Base-by-base conservation (phyloP, 2,888 invertebrate species). In the Anthophora plumipes region DNA sequence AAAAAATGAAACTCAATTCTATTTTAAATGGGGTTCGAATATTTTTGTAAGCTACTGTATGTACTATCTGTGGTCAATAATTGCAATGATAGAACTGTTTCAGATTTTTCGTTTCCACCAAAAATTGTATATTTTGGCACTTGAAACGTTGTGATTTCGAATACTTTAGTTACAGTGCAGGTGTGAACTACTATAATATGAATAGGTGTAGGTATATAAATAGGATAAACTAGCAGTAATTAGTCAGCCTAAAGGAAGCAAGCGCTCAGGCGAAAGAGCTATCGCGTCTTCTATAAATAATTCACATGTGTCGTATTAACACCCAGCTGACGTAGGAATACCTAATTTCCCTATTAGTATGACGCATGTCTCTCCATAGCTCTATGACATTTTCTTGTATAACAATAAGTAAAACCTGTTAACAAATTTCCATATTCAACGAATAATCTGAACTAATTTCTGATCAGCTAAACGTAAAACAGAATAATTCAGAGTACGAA, bases 251-350 rank as follows among this genome's bases (percentile, higher is more conserved):
- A 46, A 46, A 46, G 17, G 46, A 17, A 46, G 46, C 46, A 46
- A 46, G 46, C 46, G 14, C 17, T 46, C 7, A 17, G 46, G 6
- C 48, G 63, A 63, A 63, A 31, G n/a, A 25, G 46, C 46, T n/a
- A 63, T 63, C 63, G 25, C 22, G n/a, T 63, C 7, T 7, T 46
- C 25, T 37, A 22, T 63, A 48, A 63, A 63, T 63, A 48, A 63
- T 63, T 63, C 31, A 63, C 25, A 31, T 22, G 31, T 31, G 17
- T 20, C 7, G n/a, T 37, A 37, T 64, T 31, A 63, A 14, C 46
- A 17, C 46, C 7, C 46, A 17, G 46, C 17, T 46, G 46, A 46
- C 46, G 46, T 46, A 46, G 46, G 46, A 46, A 46, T 46, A 46
- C 46, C 46, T 46, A 46, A 46, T 46, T 46, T 5, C 17, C 46